Percentiles rank a stretch among this genome's conserved stretches.
Evolutionary conservation across 2,113 vertebrate species (phyloP).

Genomic region (Sciurus niger): DNA sequence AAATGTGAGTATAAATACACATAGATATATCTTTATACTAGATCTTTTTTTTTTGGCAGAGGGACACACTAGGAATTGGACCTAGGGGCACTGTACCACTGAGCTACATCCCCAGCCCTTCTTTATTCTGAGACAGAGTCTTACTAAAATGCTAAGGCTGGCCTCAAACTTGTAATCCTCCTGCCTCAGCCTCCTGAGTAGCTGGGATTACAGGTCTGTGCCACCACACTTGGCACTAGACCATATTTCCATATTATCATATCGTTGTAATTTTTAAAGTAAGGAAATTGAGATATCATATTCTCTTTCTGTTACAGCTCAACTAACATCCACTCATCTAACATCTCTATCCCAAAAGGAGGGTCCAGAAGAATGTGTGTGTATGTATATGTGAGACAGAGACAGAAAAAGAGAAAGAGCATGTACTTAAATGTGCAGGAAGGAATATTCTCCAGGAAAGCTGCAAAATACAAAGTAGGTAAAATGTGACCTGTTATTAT

Average conservation of each 20-base stretch:
- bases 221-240: neutral
- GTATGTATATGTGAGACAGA: neutral
- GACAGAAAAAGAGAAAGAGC: neutral
- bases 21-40: neutral
- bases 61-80: no score
- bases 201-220: no score
- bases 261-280: neutral
- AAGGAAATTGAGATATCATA: neutral
- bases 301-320: neutral
- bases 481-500: neutral
- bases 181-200: no score
- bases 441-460: constrained; percentile 21
- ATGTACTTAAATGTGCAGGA: neutral
- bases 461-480: constrained; percentile 14
- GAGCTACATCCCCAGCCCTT: no score
- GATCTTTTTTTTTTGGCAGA: no score
- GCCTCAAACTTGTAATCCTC: no score
- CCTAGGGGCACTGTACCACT: no score
- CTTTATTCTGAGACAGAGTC: no score
- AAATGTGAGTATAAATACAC: neutral
- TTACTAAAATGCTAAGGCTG: no score
- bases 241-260: constrained; percentile 43
- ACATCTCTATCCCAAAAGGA: constrained; percentile 4
- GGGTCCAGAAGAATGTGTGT: neutral
- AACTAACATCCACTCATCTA: neutral